Conservation (phyloP, 2,797 vertebrate species). For the Sebastes elongatus region DNA sequence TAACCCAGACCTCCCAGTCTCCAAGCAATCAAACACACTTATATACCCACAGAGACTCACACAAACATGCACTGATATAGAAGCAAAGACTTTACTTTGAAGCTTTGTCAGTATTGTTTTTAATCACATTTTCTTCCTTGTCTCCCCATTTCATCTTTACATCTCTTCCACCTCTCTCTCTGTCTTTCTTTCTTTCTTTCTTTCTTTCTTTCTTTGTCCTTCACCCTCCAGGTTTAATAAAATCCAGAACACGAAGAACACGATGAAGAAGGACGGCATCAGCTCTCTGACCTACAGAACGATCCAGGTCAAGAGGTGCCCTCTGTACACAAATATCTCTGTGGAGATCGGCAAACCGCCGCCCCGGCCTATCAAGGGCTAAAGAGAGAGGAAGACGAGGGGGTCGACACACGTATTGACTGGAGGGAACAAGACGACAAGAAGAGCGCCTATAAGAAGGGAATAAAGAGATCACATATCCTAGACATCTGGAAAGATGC, state of each 20-base stretch:
- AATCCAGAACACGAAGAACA: constrained; percentile 99
- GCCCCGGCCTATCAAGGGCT: constrained; percentile 90
- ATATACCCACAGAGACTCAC: background rate
- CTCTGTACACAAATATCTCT: constrained; percentile 97
- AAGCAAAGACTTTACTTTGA: background rate
- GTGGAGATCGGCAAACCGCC: constrained; percentile 96
- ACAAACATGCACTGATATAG: background rate
- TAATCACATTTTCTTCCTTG: background rate
- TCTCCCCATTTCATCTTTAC: background rate
- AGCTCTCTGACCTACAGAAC: constrained; percentile 93
- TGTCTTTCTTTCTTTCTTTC: constrained; percentile 1
- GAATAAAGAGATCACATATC: constrained; percentile 3
- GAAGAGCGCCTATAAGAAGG: constrained; percentile 1
- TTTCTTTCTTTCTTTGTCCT: background rate
- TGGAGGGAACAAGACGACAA: background rate
- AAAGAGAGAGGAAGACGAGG: constrained; percentile 44
- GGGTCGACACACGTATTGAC: background rate
- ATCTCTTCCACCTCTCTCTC: background rate
- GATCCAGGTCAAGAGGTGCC: constrained; percentile 89
- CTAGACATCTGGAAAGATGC: constrained; percentile 18
- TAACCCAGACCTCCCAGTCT: background rate
- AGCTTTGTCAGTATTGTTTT: background rate
- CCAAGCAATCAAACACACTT: background rate
- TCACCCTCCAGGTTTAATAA: constrained; percentile 90
- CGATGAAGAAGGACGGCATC: constrained; percentile 97